Evolutionary conservation across 2,113 vertebrate species (phyloP).

Genomic region (Psittacara wagleri): DNA sequence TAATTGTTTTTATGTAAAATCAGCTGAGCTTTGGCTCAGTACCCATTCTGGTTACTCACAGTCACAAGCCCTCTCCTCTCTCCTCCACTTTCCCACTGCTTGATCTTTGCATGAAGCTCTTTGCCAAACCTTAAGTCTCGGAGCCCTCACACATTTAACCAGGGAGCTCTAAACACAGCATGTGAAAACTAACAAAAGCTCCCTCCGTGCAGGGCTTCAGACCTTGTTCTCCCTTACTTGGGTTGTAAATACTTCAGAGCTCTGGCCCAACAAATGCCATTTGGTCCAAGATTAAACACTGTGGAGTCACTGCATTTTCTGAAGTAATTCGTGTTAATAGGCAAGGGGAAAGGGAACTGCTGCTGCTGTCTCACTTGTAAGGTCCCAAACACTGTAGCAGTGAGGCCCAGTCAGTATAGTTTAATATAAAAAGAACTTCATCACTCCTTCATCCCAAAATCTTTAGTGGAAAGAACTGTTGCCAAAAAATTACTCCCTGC

Average conservation of each 20-base stretch:
- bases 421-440: neutral
- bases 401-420: neutral
- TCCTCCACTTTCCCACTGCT: neutral
- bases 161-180: neutral
- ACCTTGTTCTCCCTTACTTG: neutral
- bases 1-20: neutral
- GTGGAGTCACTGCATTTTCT: neutral
- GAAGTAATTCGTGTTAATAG: neutral
- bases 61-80: neutral
- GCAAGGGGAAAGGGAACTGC: neutral
- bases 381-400: neutral
- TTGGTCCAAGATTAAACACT: neutral
- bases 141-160: neutral
- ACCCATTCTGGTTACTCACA: neutral
- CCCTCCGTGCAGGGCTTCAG: neutral
- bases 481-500: neutral
- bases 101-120: neutral
- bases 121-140: neutral
- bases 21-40: neutral
- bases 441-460: neutral
- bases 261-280: neutral
- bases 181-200: neutral
- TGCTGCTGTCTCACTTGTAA: neutral
- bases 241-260: neutral
- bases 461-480: neutral